Base-by-base conservation (phyloP, 2,888 invertebrate genomes). In the Operophtera brumata region DNA sequence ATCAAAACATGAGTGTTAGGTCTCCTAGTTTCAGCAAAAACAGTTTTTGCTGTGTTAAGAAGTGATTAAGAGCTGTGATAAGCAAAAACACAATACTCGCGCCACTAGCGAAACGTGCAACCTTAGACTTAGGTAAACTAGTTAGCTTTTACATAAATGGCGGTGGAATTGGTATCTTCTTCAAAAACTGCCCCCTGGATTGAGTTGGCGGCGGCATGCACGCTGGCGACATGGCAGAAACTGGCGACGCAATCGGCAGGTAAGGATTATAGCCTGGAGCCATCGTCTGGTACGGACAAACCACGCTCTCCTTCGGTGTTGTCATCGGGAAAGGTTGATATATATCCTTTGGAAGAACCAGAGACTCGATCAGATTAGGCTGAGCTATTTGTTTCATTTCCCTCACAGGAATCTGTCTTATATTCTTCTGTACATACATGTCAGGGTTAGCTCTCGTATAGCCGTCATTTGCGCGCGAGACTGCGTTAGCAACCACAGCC, bases 151-250 rank as follows among this genome's bases (percentile, higher is more conserved):
- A 78, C 54, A 80, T 54, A 42, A 64, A 67, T 3, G 80, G 82
- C 1, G 82, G 82, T 0, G 80, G 78, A 36, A 83, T 80, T 1
- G 80, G 78, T 41, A 82, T 78, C 62, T 82, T 84, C 45, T 80
- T 74, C 41, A 83, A 67, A 56, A 74, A 82, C 11, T 81, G 77
- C 10, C 76, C 76, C 34, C 74, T 73, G 0, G 75, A 67, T 40
- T 77, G 71, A 0, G 63, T 69, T 0, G 71, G 69, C 2, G 80
- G 75, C 0, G 82, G 79, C 10, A 80, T 69, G 2, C 65, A 65
- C 0, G 76, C 69, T 0, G 73, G 68, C 0, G 70, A 57, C 48
- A 69, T 63, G 0, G 77, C 73, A 1, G 79, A 79, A 0, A 78
- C 54, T 0, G 81, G 78, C 0, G 80, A 80, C 0, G 80, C 76